Percentiles rank a stretch among this genome's conserved stretches.
These are phyloP conservation scores for Hypanus sabinus DNA, from an alignment of 2,113 vertebrate species.

Conservation along the genomic window DNA sequence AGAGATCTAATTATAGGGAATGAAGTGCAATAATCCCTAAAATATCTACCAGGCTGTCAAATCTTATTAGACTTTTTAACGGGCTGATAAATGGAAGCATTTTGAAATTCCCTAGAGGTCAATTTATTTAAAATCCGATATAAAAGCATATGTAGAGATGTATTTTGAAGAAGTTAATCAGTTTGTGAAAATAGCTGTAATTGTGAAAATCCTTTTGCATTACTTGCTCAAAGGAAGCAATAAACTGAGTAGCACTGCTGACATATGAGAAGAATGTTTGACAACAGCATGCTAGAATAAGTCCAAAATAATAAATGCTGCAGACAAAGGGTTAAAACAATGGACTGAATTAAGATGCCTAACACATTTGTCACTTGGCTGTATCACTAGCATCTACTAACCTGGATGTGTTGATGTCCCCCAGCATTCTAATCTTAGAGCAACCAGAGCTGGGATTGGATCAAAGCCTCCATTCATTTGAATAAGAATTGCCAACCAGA, in stretches of 20 bases:
- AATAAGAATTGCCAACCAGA: no score
- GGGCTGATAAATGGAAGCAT: neutral
- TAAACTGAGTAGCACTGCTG: neutral
- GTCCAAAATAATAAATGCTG: neutral
- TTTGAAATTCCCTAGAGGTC: neutral
- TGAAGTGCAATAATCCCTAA: neutral
- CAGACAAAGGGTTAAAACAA: no score
- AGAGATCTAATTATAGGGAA: conserved; percentile 8
- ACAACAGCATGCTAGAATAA: neutral
- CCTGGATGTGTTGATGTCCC: no score
- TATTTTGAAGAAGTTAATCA: conserved; percentile 14
- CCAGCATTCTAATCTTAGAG: no score
- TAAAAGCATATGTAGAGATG: conserved; percentile 22
- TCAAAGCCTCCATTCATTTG: no score
- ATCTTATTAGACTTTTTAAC: conserved; percentile 7
- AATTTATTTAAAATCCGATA: conserved; percentile 17
- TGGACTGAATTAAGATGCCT: no score
- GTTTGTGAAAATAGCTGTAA: neutral
- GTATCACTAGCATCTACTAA: no score
- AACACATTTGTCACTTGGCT: no score
- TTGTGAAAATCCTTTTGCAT: neutral
- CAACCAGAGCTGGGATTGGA: no score
- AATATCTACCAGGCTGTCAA: neutral
- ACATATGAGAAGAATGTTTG: neutral
- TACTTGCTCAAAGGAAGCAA: neutral